Evolutionary conservation across 2,888 invertebrate genomes (phyloP).

Genomic region (Rhagophthalmus giganteus): DNA sequence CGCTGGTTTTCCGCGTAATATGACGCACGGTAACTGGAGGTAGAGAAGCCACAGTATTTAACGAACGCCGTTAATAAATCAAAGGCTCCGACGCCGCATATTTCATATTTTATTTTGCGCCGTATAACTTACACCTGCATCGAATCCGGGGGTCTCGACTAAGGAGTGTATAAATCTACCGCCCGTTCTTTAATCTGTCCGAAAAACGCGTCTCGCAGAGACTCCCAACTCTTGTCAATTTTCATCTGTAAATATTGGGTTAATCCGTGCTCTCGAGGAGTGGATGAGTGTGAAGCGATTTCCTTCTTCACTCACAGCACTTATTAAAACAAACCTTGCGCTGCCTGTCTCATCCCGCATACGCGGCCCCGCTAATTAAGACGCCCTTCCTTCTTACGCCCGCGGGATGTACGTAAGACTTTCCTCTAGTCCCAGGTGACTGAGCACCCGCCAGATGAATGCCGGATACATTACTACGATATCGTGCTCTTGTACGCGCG

Average conservation of each 20-base stretch:
- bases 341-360: conserved; percentile 47
- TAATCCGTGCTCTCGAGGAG: conserved; percentile 46
- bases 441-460: conserved; percentile 25
- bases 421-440: conserved; percentile 18
- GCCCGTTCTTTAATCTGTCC: conserved; percentile 43
- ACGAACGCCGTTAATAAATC: conserved; percentile 54
- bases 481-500: conserved; percentile 36
- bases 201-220: conserved; percentile 39
- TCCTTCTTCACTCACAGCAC: conserved; percentile 47
- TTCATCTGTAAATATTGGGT: conserved; percentile 57
- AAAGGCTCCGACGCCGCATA: conserved; percentile 51
- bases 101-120: conserved; percentile 53
- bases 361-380: conserved; percentile 48
- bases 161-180: conserved; percentile 41
- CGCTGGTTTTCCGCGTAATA: conserved; percentile 23
- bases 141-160: conserved; percentile 31
- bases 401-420: conserved; percentile 9
- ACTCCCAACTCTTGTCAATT: conserved; percentile 52
- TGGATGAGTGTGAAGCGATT: conserved; percentile 46
- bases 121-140: conserved; percentile 53
- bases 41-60: conserved; percentile 45
- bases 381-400: conserved; percentile 27
- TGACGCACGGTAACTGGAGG: conserved; percentile 30
- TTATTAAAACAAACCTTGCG: conserved; percentile 54
- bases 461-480: conserved; percentile 29